Evolutionary conservation across 2,888 invertebrate genomes (phyloP).

Genomic region (Sarcophaga subvicina): DNA sequence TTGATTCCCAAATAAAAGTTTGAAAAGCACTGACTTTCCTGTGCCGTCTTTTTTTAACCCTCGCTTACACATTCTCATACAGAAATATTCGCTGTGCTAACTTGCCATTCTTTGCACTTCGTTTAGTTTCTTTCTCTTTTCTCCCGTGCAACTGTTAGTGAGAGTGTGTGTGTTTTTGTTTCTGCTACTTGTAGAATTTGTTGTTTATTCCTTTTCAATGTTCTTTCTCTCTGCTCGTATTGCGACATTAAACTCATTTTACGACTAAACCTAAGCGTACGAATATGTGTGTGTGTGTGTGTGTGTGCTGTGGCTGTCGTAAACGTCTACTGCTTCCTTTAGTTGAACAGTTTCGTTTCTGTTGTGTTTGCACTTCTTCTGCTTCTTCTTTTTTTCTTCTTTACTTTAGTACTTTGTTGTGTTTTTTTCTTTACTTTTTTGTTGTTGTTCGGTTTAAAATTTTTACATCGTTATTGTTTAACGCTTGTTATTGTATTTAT

Average conservation of each 20-base stretch:
- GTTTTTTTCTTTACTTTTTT: slow-evolving; percentile 19
- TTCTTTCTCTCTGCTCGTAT: slow-evolving; percentile 4
- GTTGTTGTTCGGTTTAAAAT: neutral
- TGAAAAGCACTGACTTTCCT: neutral
- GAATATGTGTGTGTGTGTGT: neutral
- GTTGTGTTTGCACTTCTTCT: slow-evolving; percentile 29
- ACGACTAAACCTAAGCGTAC: neutral
- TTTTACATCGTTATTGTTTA: slow-evolving; percentile 5
- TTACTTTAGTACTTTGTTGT: slow-evolving; percentile 11
- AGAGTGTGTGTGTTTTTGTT: slow-evolving; percentile 5
- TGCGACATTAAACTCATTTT: slow-evolving; percentile 57
- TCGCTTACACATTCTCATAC: slow-evolving; percentile 3
- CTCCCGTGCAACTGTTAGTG: neutral
- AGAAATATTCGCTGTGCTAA: slow-evolving; percentile 4
- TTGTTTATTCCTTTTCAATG: slow-evolving; percentile 42
- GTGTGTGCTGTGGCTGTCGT: neutral
- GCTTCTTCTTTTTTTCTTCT: neutral
- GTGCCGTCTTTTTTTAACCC: neutral
- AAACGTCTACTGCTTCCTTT: slow-evolving; percentile 16
- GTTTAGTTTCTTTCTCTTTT: neutral
- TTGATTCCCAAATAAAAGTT: neutral
- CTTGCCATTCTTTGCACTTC: slow-evolving; percentile 53
- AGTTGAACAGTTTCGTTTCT: slow-evolving; percentile 2
- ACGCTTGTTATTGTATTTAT: slow-evolving; percentile 1
- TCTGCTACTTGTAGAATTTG: slow-evolving; percentile 32